A percentile compares a stretch with the other conserved stretches of the same genome.
These are phyloP conservation scores for Eurosta solidaginis DNA, from an alignment of 1,140 invertebrate species.

Conservation along the genomic window DNA sequence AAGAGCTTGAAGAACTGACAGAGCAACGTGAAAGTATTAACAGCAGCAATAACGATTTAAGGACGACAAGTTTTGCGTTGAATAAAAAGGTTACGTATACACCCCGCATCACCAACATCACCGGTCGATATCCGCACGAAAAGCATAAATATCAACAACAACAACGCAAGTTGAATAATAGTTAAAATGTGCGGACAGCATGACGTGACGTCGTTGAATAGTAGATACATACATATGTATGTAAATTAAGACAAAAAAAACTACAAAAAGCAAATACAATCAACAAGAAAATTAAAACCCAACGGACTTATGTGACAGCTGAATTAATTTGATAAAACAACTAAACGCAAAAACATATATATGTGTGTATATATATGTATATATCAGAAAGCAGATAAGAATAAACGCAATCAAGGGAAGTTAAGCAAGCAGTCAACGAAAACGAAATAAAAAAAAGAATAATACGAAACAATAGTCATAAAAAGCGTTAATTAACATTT, in stretches of 20 bases:
- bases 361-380: too few relatives aligned
- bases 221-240: neutral
- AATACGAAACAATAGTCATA: neutral
- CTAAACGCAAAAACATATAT: too few relatives aligned
- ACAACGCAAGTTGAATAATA: slow-evolving; percentile 3
- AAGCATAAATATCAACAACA: slow-evolving; percentile 7
- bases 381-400: neutral
- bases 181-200: neutral
- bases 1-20: neutral
- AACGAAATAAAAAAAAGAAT: neutral
- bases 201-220: too few relatives aligned
- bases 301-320: neutral
- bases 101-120: neutral
- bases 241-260: neutral
- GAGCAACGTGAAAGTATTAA: neutral
- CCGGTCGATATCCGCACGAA: neutral
- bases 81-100: neutral
- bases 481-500: neutral
- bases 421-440: neutral
- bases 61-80: neutral
- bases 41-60: neutral
- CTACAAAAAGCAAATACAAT: neutral
- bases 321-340: neutral
- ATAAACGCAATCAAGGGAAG: neutral
- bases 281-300: too few relatives aligned